phyloP scores from a whole-genome alignment of 1,140 invertebrate genomes.

The Anagrus nilaparvatae region DNA sequence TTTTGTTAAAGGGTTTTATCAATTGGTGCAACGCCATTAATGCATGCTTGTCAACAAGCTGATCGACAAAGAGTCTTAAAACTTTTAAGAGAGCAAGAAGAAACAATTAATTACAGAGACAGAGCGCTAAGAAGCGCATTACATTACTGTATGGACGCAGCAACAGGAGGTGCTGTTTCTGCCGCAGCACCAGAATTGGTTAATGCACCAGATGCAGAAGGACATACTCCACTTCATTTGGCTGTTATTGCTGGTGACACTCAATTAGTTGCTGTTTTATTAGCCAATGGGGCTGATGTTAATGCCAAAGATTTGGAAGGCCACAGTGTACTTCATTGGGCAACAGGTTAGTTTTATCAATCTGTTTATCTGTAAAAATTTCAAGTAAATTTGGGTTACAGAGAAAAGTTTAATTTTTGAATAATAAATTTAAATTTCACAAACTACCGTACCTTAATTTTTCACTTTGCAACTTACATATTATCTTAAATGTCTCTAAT shows the following conservation, averaged over 20 bases:
- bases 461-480: too few relatives aligned
- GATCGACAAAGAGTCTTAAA: slow-evolving; percentile 46
- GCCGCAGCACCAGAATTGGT: slow-evolving; percentile 69
- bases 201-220: slow-evolving; percentile 78
- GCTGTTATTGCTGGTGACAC: slow-evolving; percentile 86
- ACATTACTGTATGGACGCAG: slow-evolving; percentile 82
- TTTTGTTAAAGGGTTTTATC: slow-evolving; percentile 29
- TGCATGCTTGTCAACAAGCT: slow-evolving; percentile 82
- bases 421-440: too few relatives aligned
- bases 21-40: slow-evolving; percentile 61
- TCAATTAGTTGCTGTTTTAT: slow-evolving; percentile 66
- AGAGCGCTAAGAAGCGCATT: slow-evolving; percentile 76
- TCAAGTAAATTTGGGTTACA: too few relatives aligned
- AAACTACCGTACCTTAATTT: too few relatives aligned
- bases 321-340: slow-evolving; percentile 97
- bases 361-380: too few relatives aligned
- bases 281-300: slow-evolving; percentile 76
- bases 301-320: slow-evolving; percentile 84
- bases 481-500: too few relatives aligned
- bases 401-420: too few relatives aligned
- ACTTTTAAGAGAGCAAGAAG: slow-evolving; percentile 41
- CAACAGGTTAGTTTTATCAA: slow-evolving; percentile 83
- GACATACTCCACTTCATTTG: slow-evolving; percentile 86
- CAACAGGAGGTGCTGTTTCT: slow-evolving; percentile 60
- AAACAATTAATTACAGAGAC: slow-evolving; percentile 52